Base-by-base conservation (phyloP, 2,888 invertebrate genomes). In the Drosophila picticornis region DNA sequence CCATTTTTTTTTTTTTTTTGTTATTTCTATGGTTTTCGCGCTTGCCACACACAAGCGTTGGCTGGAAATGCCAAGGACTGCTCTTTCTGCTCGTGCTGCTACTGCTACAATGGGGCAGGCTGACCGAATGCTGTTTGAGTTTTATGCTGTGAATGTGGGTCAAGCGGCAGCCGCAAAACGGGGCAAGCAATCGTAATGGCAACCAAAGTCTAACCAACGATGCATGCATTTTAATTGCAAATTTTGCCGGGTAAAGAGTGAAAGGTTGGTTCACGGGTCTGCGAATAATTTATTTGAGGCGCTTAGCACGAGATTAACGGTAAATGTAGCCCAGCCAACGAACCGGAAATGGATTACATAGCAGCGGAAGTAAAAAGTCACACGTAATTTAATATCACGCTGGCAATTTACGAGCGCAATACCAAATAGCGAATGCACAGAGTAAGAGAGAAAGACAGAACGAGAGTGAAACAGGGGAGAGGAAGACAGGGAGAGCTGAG, bases 271-370 rank as follows among this genome's bases (percentile, higher is more conserved):
- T 40, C 25, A 48, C 38, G 63, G 55, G 69, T 69, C 78, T 77
- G 84, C 75, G 79, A 84, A 91, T 91, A 90, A 90, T 90, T 90
- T 91, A 90, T 90, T 84, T 81, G 83, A 76, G 81, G 77, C 81
- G 85, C 91, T 90, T 89, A 88, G 87, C 74, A 84, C 75, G 77
- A 79, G 83, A 91, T 90, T 91, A 90, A 90, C 89, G 81, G 69
- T 75, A 80, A 91, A 91, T 90, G 90, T 90, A 84, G 82, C 75
- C 78, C 78, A 87, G 70, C 77, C 87, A 91, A 77, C 90, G 90
- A 90, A 91, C 91, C 91, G 91, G 87, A 91, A 91, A 88, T 81
- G 84, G 90, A 90, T 91, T 89, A 91, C 84, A 77, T 80, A 77
- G 75, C 88, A 84, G 61, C 88, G 88, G 86, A 90, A 85, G 86